Conservation (phyloP, 2,113 vertebrate genomes). For the Nesospiza acunhae region DNA sequence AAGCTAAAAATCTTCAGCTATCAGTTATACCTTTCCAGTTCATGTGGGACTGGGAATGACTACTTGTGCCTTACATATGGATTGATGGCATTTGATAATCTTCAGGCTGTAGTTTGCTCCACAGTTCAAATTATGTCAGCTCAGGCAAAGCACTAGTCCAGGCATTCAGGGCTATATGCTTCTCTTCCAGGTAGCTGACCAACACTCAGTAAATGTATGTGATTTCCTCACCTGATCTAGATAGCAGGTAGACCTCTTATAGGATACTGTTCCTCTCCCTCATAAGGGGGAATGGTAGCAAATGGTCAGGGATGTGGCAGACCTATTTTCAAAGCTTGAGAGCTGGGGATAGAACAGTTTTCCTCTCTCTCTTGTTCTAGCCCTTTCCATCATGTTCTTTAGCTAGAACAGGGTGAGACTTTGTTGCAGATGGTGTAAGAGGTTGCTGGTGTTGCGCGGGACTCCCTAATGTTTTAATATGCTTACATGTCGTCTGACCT, state of each 20-base stretch:
- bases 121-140: neutral
- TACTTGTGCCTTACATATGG: neutral
- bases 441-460: neutral
- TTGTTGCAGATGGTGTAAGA: neutral
- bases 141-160: neutral
- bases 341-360: neutral
- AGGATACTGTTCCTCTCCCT: neutral
- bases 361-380: neutral
- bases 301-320: neutral
- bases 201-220: rapidly evolving
- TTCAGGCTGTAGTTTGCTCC: neutral
- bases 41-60: neutral
- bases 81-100: neutral
- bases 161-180: neutral
- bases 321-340: neutral
- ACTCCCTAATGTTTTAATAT: neutral
- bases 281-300: neutral
- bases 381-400: neutral
- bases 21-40: neutral
- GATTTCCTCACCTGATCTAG: neutral
- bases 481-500: neutral
- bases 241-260: neutral
- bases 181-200: neutral
- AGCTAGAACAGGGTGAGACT: neutral
- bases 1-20: neutral